Conservation (phyloP, 2,888 invertebrate genomes). For the Oscheius sp. region DNA sequence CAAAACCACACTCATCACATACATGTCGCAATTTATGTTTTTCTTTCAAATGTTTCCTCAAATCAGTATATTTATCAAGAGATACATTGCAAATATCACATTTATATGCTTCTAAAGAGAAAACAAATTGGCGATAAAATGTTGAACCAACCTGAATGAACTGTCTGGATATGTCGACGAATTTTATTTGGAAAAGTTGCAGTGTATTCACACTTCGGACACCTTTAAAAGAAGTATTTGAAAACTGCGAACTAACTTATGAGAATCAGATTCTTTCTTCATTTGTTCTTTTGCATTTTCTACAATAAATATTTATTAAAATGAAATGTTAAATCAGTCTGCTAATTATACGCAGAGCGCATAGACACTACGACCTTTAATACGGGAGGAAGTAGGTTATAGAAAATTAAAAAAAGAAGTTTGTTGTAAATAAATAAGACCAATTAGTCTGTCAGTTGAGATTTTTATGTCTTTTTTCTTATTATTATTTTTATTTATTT, state of each 20-base stretch:
- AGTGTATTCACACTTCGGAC: constrained; percentile 13
- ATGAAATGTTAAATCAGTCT: too few relatives aligned
- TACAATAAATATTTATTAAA: too few relatives aligned
- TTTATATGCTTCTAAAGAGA: constrained; percentile 13
- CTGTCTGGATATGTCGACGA: constrained; percentile 2
- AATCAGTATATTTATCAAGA: constrained; percentile 26
- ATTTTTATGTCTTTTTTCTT: too few relatives aligned
- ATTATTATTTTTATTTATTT: too few relatives aligned
- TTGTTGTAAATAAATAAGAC: too few relatives aligned
- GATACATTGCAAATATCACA: constrained; percentile 22
- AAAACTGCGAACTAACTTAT: background rate
- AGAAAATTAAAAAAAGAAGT: too few relatives aligned
- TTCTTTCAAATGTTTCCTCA: constrained; percentile 29
- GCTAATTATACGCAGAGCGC: too few relatives aligned
- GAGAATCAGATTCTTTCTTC: background rate
- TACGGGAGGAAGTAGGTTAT: too few relatives aligned
- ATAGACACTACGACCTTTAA: too few relatives aligned
- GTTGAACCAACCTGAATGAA: constrained; percentile 14
- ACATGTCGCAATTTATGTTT: constrained; percentile 32
- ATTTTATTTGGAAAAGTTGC: constrained; percentile 26
- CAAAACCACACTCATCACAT: constrained; percentile 34
- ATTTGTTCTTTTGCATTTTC: too few relatives aligned
- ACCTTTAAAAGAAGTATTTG: background rate
- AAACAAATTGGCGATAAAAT: background rate
- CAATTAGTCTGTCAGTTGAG: too few relatives aligned